Base-by-base conservation (phyloP, 2,113 vertebrate genomes). In the Micronycteris hirsuta region DNA sequence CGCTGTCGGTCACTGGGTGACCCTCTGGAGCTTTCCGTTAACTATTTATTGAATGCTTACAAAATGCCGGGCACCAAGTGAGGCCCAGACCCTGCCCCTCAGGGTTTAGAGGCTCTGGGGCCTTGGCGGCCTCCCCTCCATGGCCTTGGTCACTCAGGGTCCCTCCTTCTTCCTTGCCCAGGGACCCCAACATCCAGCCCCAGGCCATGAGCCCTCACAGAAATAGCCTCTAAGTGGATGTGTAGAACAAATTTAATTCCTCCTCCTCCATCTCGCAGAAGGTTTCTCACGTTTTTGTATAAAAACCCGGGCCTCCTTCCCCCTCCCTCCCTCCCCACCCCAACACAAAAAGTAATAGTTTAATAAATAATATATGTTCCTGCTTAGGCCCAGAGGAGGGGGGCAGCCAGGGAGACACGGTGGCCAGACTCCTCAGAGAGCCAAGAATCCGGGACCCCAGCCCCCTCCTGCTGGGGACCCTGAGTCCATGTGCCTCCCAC, bases 351-450 rank as follows among this genome's bases (percentile, higher is more conserved):
- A 95, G 85, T 92, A 77, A 90, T 58, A 65, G 76, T 88, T 90
- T 91, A 97, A 97, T 97, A 97, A 97, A 97, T 97, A 97, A 86
- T 80, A 86, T 17, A 67, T 65, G 45, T 13, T 84, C 70, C 93
- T 87, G 61, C 81, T 83, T 76, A 33, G 93, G 65, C 56, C 81
- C 65, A 41, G 45, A 52, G 19, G 63, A 26, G 33, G 2, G 26
- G 54, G 80, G 43, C n/a, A n/a, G 49, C n/a, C 76, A n/a, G 52
- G 77, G 73, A 41, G 49, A 47, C 43, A 41, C 67, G 5, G 26
- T 20, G 49, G 77, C 58, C 52, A 43, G 81, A 87, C 41, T 67
- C 73, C 73, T 77, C 4, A 45, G 65, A 85, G 61, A 91, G 7
- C 31, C 78, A 33, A 63, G 70, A 67, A 78, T 49, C 58, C 0